Evolutionary conservation across 2,888 invertebrate genomes (phyloP), one percentile per base, ranked within the genome.

Genomic region (Eremobia ochroleuca): DNA sequence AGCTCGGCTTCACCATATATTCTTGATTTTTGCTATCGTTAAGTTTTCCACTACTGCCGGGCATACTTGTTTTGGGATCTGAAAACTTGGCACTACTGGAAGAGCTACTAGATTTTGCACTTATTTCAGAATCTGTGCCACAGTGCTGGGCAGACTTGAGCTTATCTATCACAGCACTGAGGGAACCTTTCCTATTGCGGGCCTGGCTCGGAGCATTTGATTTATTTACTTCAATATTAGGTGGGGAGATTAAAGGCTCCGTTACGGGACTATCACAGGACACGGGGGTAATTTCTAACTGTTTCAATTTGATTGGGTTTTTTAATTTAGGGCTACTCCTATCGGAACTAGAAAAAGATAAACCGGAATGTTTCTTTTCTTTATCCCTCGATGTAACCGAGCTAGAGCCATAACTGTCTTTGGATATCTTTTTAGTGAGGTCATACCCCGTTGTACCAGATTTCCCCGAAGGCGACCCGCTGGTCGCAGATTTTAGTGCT

Each of bases 131-230:
- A 85, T 98, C 98, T 21, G 97, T 92, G 43, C 96, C 95, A 90
- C 97, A 97, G 90, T 98, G 97, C 92, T 98, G 98, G 67, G 98
- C 98, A 73, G 98, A 98, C 93, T 98, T 98, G 37, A 99, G 94
- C 93, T 99, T 99, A 91, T 99, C 98, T 88, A 99, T 98, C 25
- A 99, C 98, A 31, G 98, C 98, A 83, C 98, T 98, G n/a, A 98
- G 95, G 0, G 98, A 98, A 71, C 98, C 98, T 91, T 98, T 98
- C 67, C 98, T 96, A 88, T 98, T 98, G 18, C 98, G 96, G 69
- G 97, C 97, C 89, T 97, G 97, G 88, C 97, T 97, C 28, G 97
- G 96, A n/a, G 97, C 97, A 61, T 97, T 97, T 0, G 97, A 97
- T 89, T 97, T 98, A 67, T 97, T 97, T 0, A 97, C 91, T 92